A percentile compares a stretch with the other conserved stretches of the same genome.
phyloP scores from a whole-genome alignment of 2,888 invertebrate species.

The Yponomeuta cagnagella region DNA sequence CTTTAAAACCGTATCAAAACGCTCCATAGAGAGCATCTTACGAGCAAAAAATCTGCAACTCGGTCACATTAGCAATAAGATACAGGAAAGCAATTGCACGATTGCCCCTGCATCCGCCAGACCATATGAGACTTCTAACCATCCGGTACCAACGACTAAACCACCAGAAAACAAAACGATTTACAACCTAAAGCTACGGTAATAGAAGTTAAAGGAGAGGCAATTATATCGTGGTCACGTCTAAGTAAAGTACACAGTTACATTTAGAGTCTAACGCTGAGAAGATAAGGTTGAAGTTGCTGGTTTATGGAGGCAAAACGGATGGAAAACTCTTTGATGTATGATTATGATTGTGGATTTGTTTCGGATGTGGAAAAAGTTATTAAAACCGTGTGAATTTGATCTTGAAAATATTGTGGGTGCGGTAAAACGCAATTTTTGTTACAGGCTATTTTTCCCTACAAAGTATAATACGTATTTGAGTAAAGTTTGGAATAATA shows the following conservation, averaged over 20 bases:
- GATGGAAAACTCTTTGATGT: constrained; percentile 40
- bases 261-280: background rate
- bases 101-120: constrained; percentile 39
- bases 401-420: background rate
- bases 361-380: constrained; percentile 42
- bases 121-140: background rate
- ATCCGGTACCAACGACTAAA: background rate
- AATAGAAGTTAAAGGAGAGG: background rate
- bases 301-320: constrained; percentile 18
- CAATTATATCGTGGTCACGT: background rate
- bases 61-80: constrained; percentile 32
- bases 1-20: background rate
- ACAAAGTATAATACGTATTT: too few relatives aligned
- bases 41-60: constrained; percentile 4
- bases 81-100: constrained; percentile 48
- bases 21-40: background rate
- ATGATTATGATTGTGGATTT: constrained; percentile 26
- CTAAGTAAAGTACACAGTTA: background rate
- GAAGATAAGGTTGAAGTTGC: background rate
- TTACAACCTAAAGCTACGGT: background rate
- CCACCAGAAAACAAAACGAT: background rate
- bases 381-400: constrained; percentile 26
- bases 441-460: too few relatives aligned
- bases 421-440: background rate
- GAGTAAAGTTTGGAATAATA: too few relatives aligned